Percentiles rank a stretch among this genome's conserved stretches.
Conservation (phyloP, 23 tunicate species). For the Corella eumyota region DNA sequence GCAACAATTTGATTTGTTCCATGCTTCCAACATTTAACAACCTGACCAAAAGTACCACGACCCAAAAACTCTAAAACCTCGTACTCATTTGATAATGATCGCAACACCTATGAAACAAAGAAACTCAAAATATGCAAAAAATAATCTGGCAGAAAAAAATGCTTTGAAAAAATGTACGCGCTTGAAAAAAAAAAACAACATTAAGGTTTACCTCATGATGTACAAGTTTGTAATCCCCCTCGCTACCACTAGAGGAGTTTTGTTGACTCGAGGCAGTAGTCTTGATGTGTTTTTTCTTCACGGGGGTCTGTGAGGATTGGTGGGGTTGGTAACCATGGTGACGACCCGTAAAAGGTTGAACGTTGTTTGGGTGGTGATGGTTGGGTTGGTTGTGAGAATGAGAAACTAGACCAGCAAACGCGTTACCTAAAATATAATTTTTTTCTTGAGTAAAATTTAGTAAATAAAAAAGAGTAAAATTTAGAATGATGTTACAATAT, state of each 20-base stretch:
- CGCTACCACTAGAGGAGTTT: constrained; percentile 68
- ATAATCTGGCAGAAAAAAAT: neutral
- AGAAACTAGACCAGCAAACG: constrained; percentile 5
- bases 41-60: constrained; percentile 98
- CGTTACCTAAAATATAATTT: neutral
- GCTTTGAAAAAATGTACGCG: too few species aligned
- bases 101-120: constrained; percentile 28
- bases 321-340: constrained; percentile 17
- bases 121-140: neutral
- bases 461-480: too few species aligned
- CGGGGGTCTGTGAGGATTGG: constrained; percentile 18
- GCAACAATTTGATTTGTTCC: constrained; percentile 93
- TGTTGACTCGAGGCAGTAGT: constrained; percentile 42
- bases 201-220: constrained; percentile 79
- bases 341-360: constrained; percentile 3
- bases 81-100: constrained; percentile 61
- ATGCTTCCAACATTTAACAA: constrained; percentile 98
- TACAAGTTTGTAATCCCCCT: constrained; percentile 91
- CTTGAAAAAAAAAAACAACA: neutral
- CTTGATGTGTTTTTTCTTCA: constrained; percentile 14
- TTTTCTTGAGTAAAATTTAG: neutral
- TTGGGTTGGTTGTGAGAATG: constrained; percentile 7
- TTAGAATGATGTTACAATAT: neutral
- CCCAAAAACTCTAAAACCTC: constrained; percentile 97
- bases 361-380: constrained; percentile 9